These are phyloP conservation scores for Prenolepis imparis DNA, from an alignment of 2,888 invertebrate species.

Conservation along the genomic window DNA sequence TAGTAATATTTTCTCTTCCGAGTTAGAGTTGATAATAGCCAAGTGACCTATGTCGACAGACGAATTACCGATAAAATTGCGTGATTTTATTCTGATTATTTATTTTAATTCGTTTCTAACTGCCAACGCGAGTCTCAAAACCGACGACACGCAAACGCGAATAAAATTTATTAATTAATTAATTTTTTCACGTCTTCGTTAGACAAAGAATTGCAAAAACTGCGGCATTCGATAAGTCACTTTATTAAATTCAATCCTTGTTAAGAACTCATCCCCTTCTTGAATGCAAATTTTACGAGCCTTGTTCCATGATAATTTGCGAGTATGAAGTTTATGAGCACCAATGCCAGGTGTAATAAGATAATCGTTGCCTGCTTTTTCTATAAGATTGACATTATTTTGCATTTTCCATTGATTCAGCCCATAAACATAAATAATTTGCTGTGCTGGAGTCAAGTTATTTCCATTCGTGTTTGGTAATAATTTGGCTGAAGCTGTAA, in stretches of 20 bases:
- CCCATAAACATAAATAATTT: conserved; percentile 24
- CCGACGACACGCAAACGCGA: background rate
- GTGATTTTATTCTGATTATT: background rate
- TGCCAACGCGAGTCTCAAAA: background rate
- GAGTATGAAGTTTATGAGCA: conserved; percentile 64
- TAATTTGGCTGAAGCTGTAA: background rate
- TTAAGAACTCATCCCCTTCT: conserved; percentile 61
- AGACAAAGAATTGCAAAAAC: background rate
- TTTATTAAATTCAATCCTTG: background rate
- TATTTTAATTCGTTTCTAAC: background rate
- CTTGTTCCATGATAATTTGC: conserved; percentile 60
- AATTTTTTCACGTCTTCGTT: background rate
- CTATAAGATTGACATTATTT: background rate
- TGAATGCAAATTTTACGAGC: conserved; percentile 63
- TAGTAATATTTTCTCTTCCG: conserved; percentile 60
- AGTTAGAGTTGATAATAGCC: conserved; percentile 61
- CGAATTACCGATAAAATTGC: background rate
- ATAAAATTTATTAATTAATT: background rate
- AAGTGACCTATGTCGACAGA: conserved; percentile 58
- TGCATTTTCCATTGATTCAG: conserved; percentile 21
- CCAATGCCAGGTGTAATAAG: conserved; percentile 58
- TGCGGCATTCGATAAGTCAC: background rate
- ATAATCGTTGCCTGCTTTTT: conserved; percentile 27
- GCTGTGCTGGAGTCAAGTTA: background rate
- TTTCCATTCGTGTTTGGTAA: background rate